These are phyloP conservation scores for Acrobasis repandana DNA, from an alignment of 2,888 invertebrate species.

Conservation along the genomic window DNA sequence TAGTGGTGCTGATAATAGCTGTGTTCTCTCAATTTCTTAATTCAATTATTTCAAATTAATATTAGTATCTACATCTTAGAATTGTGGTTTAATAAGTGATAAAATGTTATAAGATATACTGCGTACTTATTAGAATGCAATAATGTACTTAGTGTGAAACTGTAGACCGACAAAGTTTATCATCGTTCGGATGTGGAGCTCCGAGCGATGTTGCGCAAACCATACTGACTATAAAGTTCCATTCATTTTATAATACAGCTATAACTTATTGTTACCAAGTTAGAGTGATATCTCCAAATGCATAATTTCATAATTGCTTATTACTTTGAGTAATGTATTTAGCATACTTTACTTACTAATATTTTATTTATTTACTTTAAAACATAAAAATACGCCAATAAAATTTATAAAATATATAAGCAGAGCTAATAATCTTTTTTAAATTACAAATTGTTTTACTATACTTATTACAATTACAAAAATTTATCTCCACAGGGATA, in stretches of 20 bases:
- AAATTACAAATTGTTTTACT: too few relatives aligned
- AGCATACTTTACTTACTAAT: too few relatives aligned
- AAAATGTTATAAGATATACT: constrained; percentile 21
- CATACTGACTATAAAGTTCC: constrained; percentile 37
- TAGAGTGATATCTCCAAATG: too few relatives aligned
- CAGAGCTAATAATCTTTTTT: too few relatives aligned
- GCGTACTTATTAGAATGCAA: constrained; percentile 34
- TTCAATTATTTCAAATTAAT: background rate
- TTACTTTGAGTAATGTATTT: too few relatives aligned
- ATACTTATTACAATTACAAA: too few relatives aligned
- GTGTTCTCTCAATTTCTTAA: background rate
- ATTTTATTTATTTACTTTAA: too few relatives aligned
- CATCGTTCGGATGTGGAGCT: constrained; percentile 73
- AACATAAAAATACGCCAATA: too few relatives aligned
- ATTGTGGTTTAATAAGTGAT: background rate
- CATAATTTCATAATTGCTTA: too few relatives aligned
- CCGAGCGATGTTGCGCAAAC: constrained; percentile 64
- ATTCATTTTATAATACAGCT: constrained; percentile 27
- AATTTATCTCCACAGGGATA: too few relatives aligned
- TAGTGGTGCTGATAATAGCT: background rate
- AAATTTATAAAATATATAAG: too few relatives aligned
- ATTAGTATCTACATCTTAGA: background rate
- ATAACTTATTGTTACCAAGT: too few relatives aligned
- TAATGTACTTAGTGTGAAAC: constrained; percentile 24
- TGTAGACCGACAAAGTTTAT: constrained; percentile 79